A percentile compares a stretch with the other conserved stretches of the same genome.
phyloP scores from a whole-genome alignment of 2,113 vertebrate species.

The Thunnus maccoyii region DNA sequence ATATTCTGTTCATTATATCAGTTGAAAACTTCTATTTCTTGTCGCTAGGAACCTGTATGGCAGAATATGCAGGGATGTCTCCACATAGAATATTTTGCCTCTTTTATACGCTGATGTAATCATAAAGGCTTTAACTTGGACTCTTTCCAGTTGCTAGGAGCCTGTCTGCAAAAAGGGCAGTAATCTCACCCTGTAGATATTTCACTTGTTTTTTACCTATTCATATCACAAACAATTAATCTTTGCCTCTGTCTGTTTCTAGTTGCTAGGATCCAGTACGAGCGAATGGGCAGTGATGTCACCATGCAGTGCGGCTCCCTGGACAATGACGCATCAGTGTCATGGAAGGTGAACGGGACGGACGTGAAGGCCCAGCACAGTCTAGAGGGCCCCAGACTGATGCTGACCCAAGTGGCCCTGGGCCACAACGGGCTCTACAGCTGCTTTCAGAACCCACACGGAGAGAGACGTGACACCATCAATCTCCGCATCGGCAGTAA shows the following conservation, averaged over 20 bases:
- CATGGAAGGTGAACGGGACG: constrained; percentile 94
- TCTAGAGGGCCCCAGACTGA: constrained; percentile 88
- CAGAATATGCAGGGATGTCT: neutral
- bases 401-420: constrained; percentile 88
- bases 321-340: constrained; percentile 88
- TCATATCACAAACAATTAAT: constrained; percentile 4
- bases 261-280: constrained; percentile 91
- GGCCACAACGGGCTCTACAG: constrained; percentile 91
- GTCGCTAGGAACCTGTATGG: neutral
- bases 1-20: neutral
- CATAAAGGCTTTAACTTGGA: neutral
- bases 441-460: constrained; percentile 95
- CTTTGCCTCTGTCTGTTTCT: constrained; percentile 42
- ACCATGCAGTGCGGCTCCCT: constrained; percentile 94
- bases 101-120: neutral
- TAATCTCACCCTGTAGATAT: neutral
- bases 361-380: constrained; percentile 89
- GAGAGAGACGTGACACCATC: constrained; percentile 92
- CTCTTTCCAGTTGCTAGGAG: neutral
- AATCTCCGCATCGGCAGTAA: constrained; percentile 92
- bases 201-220: neutral
- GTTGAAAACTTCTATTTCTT: constrained; percentile 1
- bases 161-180: neutral
- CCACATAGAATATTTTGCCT: neutral
- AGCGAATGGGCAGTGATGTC: constrained; percentile 90